Evolutionary conservation across 2,797 vertebrate genomes (phyloP), one percentile per base, ranked within the genome.

Genomic region (Leptoclinus maculatus): DNA sequence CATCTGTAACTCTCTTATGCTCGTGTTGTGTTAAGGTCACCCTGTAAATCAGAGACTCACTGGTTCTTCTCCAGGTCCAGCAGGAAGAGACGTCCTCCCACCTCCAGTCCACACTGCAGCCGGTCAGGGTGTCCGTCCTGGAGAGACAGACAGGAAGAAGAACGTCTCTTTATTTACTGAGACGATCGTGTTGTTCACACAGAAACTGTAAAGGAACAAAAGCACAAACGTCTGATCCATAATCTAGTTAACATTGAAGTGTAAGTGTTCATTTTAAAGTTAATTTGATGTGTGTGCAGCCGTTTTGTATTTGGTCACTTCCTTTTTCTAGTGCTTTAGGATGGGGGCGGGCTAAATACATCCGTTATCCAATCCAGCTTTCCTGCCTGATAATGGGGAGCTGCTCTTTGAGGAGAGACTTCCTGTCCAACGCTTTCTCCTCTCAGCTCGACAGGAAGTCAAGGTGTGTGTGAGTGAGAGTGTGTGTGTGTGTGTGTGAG

Each of bases 11-110:
- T 2, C 10, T 49, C 2, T 25, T 34, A 1, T 0, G 2, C 7
- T 56, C 1, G 0, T 29, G 76, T 2, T 58, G 7, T 2, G 16
- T 68, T 3, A 71, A 14, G 7, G 54, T n/a, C 25, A 56, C 16
- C 2, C 13, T 12, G 70, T 51, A 12, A 34, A 65, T 27, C 17
- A 2, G 63, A 32, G 41, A 88, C 96, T 96, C 91, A 98, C 97
- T 94, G 93, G 79, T 96, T 97, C 80, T 95, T 96, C 77, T 95
- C 92, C 92, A 99, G 93, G 79, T 98, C 96, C 91, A 98, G 78
- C 16, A 96, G 67, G 41, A 96, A 89, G 21, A 57, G 71, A 0
- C 58, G 82, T 25, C 95, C 95, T 10, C 94, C 94, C 45, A 97
- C 71, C 83, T 96, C 92, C 90, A 98, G 60, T 16, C 89, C 93